Evolutionary conservation across 2,888 invertebrate genomes (phyloP), one percentile per base, ranked within the genome.

Genomic region (Temnothorax rugatulus): DNA sequence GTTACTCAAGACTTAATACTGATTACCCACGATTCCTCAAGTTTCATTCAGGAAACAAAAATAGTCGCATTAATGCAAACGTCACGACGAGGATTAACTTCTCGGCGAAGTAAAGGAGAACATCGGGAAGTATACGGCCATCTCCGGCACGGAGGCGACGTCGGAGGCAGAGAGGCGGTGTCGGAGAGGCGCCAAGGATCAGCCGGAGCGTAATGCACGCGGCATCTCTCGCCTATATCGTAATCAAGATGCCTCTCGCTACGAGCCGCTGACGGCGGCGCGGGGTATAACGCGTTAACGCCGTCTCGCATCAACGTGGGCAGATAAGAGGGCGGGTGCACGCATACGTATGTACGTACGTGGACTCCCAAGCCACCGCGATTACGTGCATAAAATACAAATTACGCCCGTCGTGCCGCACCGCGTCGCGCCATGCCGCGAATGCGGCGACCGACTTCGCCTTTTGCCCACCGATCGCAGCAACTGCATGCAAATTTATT

Each of bases 161-260:
- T 0, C 21, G 54, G 25, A 41, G 66, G 38, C 38, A 47, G 71
- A 57, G 61, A 52, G 57, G 34, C 66, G 25, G 59, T 59, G 66
- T 21, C 54, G 38, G 41, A 54, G 54, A 84, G 82, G 75, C 84
- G 84, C 82, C 75, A 75, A 59, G 71, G 61, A 82, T 84, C 73
- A 66, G 66, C 64, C 47, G 54, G 63, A 61, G 63, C 79, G 71
- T 66, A 82, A 83, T 83, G 76, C 83, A 64, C 71, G 71, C 50
- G 59, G 64, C 76, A 77, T 77, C 83, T 57, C 50, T 75, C 68
- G 74, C 25, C 63, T 82, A 68, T 84, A 68, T 84, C 44, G 84
- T 82, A 82, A 84, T 84, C 84, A 54, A 69, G 84, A 82, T 82
- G 82, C 82, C 38, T 81, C 75, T 77, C 73, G 50, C 81, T 57